Evolutionary conservation across 2,888 invertebrate species (phyloP).

Genomic region (Pedicia rivosa): DNA sequence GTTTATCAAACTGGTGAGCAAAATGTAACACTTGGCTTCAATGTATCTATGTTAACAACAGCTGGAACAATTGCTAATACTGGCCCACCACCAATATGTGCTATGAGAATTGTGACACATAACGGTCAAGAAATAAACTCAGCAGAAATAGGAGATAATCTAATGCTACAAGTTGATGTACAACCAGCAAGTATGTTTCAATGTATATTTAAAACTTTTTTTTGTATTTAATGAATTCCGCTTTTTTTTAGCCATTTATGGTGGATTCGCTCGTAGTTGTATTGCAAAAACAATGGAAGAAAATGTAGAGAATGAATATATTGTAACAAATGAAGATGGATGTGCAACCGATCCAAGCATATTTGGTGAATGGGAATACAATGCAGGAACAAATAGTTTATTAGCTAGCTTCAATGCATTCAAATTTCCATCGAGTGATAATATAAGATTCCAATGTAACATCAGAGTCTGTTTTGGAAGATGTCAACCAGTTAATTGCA

Average conservation of each 20-base stretch:
- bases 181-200: conserved; percentile 48
- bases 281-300: conserved; percentile 85
- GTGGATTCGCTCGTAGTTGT: conserved; percentile 85
- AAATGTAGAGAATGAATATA: conserved; percentile 75
- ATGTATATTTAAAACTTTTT: conserved; percentile 1
- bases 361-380: conserved; percentile 87
- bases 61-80: conserved; percentile 92
- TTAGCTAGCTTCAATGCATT: conserved; percentile 85
- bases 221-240: conserved; percentile 3
- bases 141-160: conserved; percentile 82
- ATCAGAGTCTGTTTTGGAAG: conserved; percentile 88
- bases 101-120: conserved; percentile 79
- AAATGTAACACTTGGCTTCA: conserved; percentile 82
- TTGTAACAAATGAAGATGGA: conserved; percentile 85
- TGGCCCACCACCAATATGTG: conserved; percentile 82
- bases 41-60: conserved; percentile 89
- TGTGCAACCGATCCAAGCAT: conserved; percentile 86
- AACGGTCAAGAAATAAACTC: conserved; percentile 78
- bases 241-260: conserved; percentile 57
- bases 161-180: conserved; percentile 72
- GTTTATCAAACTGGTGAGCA: conserved; percentile 89
- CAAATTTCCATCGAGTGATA: conserved; percentile 89
- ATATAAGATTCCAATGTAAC: conserved; percentile 89
- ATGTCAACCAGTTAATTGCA: conserved; percentile 90
- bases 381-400: conserved; percentile 67